Evolutionary conservation across 2,113 vertebrate species (phyloP).

Genomic region (Tupaia tana): DNA sequence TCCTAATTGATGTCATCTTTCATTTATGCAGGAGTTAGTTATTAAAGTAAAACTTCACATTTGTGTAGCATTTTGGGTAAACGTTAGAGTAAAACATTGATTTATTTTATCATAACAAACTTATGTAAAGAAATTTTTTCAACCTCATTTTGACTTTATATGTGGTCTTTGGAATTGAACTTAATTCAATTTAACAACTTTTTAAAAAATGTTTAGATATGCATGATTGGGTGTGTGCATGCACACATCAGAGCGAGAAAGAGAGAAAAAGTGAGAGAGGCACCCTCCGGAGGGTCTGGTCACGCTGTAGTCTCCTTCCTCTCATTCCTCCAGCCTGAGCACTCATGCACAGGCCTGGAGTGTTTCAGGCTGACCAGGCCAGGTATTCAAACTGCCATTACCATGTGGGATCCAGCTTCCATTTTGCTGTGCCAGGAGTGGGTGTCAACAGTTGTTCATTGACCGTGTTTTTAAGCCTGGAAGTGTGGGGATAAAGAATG

Average conservation of each 20-base stretch:
- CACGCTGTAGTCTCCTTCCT: too few relatives aligned
- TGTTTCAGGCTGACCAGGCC: too few relatives aligned
- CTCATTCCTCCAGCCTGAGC: too few relatives aligned
- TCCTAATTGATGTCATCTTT: slow-evolving; percentile 61
- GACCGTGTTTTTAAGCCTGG: background rate
- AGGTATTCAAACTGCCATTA: too few relatives aligned
- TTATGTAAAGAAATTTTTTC: slow-evolving; percentile 52
- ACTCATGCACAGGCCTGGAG: too few relatives aligned
- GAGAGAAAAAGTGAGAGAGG: too few relatives aligned
- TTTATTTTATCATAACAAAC: slow-evolving; percentile 75
- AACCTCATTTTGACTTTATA: slow-evolving; percentile 42
- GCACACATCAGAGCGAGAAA: too few relatives aligned
- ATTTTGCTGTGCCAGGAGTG: too few relatives aligned
- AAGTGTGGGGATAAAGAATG: background rate
- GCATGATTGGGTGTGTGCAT: too few relatives aligned
- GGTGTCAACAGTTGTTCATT: background rate
- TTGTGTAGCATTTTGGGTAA: slow-evolving; percentile 69
- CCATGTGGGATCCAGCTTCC: too few relatives aligned
- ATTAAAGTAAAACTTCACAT: slow-evolving; percentile 74
- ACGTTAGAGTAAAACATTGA: slow-evolving; percentile 74
- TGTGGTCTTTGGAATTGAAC: slow-evolving; percentile 20
- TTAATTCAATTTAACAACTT: background rate
- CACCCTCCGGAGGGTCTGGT: too few relatives aligned
- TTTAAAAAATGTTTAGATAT: background rate
- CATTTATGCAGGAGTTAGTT: slow-evolving; percentile 64